phyloP scores from a whole-genome alignment of 2,888 invertebrate species.

The Sepiola atlantica region DNA sequence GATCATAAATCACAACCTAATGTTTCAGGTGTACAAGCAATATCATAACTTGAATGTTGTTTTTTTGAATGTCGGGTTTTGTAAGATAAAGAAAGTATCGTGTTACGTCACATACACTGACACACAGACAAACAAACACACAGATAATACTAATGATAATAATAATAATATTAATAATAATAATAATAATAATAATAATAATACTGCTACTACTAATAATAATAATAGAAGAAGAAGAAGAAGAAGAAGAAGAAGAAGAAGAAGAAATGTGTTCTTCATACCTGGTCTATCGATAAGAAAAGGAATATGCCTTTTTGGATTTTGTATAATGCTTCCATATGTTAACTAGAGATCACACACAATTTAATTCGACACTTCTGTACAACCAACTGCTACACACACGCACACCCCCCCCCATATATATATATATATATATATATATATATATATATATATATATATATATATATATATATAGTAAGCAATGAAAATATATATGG shows the following conservation, averaged over 20 bases:
- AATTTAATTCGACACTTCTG: background rate
- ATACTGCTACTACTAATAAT: background rate
- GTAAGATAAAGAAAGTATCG: background rate
- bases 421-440: too few relatives aligned
- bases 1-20: background rate
- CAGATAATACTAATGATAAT: background rate
- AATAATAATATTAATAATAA: background rate
- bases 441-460: too few relatives aligned
- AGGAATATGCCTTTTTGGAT: background rate
- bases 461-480: too few relatives aligned
- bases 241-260: background rate
- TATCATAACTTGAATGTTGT: background rate
- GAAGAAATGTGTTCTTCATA: background rate
- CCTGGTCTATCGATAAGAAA: background rate
- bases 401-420: background rate
- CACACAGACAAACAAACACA: background rate
- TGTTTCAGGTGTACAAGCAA: background rate
- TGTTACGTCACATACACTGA: background rate
- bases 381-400: background rate
- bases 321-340: background rate
- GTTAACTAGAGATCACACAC: background rate
- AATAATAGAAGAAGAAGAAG: background rate
- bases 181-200: conserved; percentile 9
- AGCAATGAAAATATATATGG: too few relatives aligned
- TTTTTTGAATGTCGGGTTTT: background rate